A percentile compares a stretch with the other conserved stretches of the same genome.
Conservation (phyloP, 2,113 vertebrate species). For the Corapipo altera region DNA sequence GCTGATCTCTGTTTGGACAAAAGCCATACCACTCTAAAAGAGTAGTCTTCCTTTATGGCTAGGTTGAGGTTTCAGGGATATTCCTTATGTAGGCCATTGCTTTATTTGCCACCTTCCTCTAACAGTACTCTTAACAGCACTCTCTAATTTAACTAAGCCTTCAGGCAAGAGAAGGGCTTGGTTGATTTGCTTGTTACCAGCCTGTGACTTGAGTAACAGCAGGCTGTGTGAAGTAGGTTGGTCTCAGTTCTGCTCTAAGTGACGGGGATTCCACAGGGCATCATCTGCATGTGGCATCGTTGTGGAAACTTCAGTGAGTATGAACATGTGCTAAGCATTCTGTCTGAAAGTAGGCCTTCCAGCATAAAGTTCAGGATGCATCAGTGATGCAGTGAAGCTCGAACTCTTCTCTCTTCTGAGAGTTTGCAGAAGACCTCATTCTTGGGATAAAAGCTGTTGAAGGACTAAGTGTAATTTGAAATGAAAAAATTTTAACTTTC, state of each 20-base stretch:
- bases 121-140: not conserved
- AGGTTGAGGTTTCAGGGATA: not conserved
- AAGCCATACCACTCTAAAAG: not conserved
- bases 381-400: not conserved
- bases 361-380: not conserved
- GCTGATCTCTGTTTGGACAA: not conserved
- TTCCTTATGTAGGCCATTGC: not conserved
- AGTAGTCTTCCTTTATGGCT: not conserved
- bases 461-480: not conserved
- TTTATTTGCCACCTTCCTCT: not conserved
- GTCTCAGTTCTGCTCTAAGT: not conserved
- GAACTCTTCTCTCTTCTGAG: not conserved
- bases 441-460: not conserved
- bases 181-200: not conserved
- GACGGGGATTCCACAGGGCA: not conserved
- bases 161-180: not conserved
- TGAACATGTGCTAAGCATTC: not conserved
- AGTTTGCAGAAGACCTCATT: not conserved
- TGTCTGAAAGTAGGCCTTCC: not conserved
- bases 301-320: not conserved
- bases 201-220: not conserved
- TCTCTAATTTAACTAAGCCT: not conserved
- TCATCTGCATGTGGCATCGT: not conserved
- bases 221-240: not conserved
- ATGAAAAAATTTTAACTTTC: not conserved